Percentiles rank a stretch among this genome's conserved stretches.
phyloP scores from a whole-genome alignment of 1,140 invertebrate genomes.

The Leptonema lineaticorne region DNA sequence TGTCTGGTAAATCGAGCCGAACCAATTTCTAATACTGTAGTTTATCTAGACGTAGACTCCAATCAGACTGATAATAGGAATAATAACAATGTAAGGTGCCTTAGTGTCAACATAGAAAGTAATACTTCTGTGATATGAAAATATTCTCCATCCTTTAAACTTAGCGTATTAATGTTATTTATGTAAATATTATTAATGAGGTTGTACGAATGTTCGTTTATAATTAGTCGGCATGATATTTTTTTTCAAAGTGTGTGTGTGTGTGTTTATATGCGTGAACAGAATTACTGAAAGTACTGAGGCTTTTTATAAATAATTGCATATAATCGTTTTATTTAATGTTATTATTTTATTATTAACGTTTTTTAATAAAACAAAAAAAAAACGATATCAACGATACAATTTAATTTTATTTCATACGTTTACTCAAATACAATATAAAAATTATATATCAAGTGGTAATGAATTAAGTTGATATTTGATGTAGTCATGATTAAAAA shows the following conservation, averaged over 20 bases:
- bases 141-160: constrained; percentile 11
- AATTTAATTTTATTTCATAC: too few relatives aligned
- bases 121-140: constrained; percentile 28
- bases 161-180: background rate
- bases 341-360: background rate
- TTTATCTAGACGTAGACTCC: constrained; percentile 18
- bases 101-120: constrained; percentile 11
- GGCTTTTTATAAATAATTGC: background rate
- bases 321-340: constrained; percentile 5
- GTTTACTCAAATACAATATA: too few relatives aligned
- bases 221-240: background rate
- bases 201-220: background rate
- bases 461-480: too few relatives aligned
- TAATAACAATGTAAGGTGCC: constrained; percentile 15
- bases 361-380: background rate
- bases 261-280: background rate
- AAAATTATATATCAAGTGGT: too few relatives aligned
- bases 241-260: constrained; percentile 1
- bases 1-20: constrained; percentile 49
- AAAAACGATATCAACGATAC: background rate
- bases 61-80: constrained; percentile 19
- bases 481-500: too few relatives aligned
- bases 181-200: background rate
- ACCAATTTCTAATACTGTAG: constrained; percentile 48
- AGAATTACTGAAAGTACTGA: background rate